Percentiles rank a stretch among this genome's conserved stretches.
Conservation (phyloP, 2,113 vertebrate genomes). For the Salminus brasiliensis region DNA sequence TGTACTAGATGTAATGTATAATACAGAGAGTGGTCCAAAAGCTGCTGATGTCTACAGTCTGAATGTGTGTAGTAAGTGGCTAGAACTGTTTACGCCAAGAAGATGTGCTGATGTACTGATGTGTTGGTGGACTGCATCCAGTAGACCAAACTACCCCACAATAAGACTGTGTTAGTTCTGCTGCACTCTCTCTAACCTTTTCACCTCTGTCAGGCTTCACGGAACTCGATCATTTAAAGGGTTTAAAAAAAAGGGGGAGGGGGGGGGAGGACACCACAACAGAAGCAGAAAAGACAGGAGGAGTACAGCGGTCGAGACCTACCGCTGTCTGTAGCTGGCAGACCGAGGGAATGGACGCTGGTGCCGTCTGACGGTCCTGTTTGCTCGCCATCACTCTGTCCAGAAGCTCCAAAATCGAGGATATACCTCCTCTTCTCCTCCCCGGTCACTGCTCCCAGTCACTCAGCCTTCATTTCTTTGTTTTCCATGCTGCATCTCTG, state of each 20-base stretch:
- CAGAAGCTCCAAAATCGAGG: slow-evolving; percentile 14
- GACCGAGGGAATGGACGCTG: slow-evolving; percentile 52
- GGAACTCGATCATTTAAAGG: background rate
- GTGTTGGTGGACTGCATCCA: too few relatives aligned
- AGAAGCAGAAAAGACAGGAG: too few relatives aligned
- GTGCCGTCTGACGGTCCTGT: slow-evolving; percentile 32
- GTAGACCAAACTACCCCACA: too few relatives aligned
- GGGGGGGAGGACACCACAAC: too few relatives aligned
- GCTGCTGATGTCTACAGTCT: too few relatives aligned
- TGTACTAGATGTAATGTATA: too few relatives aligned
- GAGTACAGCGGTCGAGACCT: slow-evolving; percentile 46
- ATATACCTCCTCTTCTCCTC: slow-evolving; percentile 12
- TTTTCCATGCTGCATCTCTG: slow-evolving; percentile 38
- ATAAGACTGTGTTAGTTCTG: too few relatives aligned
- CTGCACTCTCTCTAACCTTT: too few relatives aligned
- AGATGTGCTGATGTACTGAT: too few relatives aligned
- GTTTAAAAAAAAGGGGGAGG: background rate
- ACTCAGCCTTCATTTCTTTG: slow-evolving; percentile 29
- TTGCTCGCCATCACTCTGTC: slow-evolving; percentile 60
- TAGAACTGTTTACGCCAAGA: too few relatives aligned
- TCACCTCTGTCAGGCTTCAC: background rate
- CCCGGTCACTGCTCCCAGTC: slow-evolving; percentile 29
- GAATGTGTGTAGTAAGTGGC: too few relatives aligned
- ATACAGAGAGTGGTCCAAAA: too few relatives aligned
- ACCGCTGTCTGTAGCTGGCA: slow-evolving; percentile 66